Conservation (phyloP, 2,797 vertebrate genomes). For the Gobio occitaniae region DNA sequence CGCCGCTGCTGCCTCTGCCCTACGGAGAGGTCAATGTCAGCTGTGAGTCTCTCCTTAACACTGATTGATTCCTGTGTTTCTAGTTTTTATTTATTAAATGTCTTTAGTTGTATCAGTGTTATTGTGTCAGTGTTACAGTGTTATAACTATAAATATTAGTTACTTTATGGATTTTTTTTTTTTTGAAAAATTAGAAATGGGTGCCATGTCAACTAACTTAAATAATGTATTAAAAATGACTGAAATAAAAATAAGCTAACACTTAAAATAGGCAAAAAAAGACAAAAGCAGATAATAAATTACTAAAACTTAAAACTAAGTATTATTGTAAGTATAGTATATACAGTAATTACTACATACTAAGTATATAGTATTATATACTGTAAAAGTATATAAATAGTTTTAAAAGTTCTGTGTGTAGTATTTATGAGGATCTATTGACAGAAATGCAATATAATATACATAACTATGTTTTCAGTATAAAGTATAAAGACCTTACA, state of each 20-base stretch:
- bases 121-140: background rate
- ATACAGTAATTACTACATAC: too few species aligned
- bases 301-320: background rate
- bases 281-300: background rate
- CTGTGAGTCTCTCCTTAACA: slow-evolving; percentile 74
- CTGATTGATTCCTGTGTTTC: background rate
- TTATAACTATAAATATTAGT: background rate
- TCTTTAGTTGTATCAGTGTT: background rate
- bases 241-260: background rate
- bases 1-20: slow-evolving; percentile 88
- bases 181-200: background rate
- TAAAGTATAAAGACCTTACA: too few species aligned
- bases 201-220: background rate
- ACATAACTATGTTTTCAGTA: too few species aligned
- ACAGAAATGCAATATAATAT: too few species aligned
- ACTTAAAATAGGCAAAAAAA: background rate
- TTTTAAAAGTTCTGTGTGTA: background rate
- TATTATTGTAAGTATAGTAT: too few species aligned
- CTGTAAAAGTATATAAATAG: background rate
- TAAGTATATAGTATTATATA: background rate
- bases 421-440: too few species aligned
- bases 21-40: slow-evolving; percentile 88
- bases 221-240: background rate
- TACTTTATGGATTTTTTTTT: background rate
- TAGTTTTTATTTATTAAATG: background rate